Evolutionary conservation across 1,140 invertebrate species (phyloP), one percentile per base, ranked within the genome.

Genomic region (Meloidogyne chitwoodi): DNA sequence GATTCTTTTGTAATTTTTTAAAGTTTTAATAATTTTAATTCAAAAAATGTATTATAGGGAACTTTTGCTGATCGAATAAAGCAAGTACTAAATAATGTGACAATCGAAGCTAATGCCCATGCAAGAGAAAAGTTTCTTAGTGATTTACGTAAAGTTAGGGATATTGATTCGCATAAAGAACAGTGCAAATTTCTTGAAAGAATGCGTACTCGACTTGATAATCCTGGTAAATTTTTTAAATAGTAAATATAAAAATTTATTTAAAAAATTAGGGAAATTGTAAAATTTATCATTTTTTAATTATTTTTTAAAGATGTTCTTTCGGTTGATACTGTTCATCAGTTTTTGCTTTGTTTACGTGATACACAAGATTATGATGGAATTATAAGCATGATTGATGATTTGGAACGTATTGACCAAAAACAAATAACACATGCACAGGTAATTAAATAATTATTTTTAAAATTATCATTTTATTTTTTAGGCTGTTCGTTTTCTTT

Each of bases 101-200:
- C 96, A 90, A 91, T 96, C 27, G 85, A 86, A 70, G 85, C 86
- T 12, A 85, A 94, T 89, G 93, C 93, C 8, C 95, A 99, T 88
- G 93, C 97, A 89, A 95, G 96, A 88, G 96, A 99, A 87, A 98
- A 98, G 88, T 99, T 99, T 89, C 88, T 99, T 63, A 90, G 92
- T 27, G 96, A 99, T 89, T 89, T 99, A 38, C 91, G 96, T 11
- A 96, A 96, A 89, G 92, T 93, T 3, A 91, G 94, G 70, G 95
- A 98, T 86, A 92, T 91, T 10, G 92, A 92, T 88, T 92, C 91
- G 63, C 93, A 93, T 6, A 91, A 92, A 70, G 94, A 98, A 84
- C 89, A 97, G n/a, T 90, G 91, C 22, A 92, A 92, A 85, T 92
- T 92, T 74, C 88, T 99, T 44, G 91, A 94, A 80, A 93, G 93